Base-by-base conservation (phyloP, 2,113 vertebrate species). In the Rissa tridactyla region DNA sequence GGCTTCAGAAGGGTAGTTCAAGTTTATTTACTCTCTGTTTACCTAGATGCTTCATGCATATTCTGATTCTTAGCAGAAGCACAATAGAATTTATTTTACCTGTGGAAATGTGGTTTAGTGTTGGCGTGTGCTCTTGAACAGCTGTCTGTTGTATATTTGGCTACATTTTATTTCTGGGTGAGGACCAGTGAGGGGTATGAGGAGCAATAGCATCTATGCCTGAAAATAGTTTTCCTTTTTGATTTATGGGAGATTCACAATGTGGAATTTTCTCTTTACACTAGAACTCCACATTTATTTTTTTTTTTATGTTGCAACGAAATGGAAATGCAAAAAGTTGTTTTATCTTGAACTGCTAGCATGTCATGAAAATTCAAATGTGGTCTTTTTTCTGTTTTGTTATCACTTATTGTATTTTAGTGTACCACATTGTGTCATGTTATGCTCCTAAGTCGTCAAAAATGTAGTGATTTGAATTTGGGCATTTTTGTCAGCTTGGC, bases 71-170 rank as follows among this genome's bases (percentile, higher is more conserved):
- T 92, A 83, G 47, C 70, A 83, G 71, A 86, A 52, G 65, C 55
- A 94, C 79, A 95, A 55, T 68, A 81, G 92, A 88, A 82, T 93
- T 93, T 75, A 46, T 94, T 90, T 90, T 94, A 94, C 95, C 92
- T 96, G 92, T 92, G 87, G 84, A 96, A 96, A 78, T 61, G 68
- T 47, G 38, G 46, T 88, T 96, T 81, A 66, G 22, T 73, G 51
- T 83, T 95, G 94, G 88, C n/a, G 5, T 51, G 51, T 92, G 72
- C 55, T 81, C 71, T 83, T 95, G 71, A 95, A 73, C 90, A 97
- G 88, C 88, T 96, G 90, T 93, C 86, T 93, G 70, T 82, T 90
- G 69, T 90, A 16, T 86, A 78, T 95, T 83, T 94, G 90, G 79
- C 93, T 92, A 86, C 18, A 26, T 83, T 93, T 83, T 77, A 84